phyloP scores from a whole-genome alignment of 1,140 invertebrate genomes.

The Hetaerina americana region DNA sequence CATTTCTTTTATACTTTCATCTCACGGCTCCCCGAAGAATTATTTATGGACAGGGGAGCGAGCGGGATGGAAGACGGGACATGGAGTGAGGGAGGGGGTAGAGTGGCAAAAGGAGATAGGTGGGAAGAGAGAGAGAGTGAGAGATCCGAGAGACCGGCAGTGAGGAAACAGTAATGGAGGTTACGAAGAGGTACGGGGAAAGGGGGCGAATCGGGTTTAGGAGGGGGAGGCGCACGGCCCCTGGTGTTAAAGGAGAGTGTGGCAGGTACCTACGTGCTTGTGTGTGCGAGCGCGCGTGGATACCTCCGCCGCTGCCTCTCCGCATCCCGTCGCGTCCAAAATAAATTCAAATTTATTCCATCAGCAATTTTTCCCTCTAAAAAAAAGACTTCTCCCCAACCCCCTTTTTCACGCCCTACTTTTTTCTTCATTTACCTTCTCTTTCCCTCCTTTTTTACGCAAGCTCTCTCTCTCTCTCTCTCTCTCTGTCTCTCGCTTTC shows the following conservation, averaged over 20 bases:
- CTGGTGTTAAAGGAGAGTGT: too few relatives aligned
- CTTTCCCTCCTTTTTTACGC: neutral
- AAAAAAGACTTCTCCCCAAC: neutral
- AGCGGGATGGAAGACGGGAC: neutral
- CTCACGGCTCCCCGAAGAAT: neutral
- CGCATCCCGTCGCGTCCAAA: too few relatives aligned
- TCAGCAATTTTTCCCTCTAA: neutral
- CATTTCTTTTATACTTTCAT: neutral
- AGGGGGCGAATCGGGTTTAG: too few relatives aligned
- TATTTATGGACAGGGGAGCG: neutral
- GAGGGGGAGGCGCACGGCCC: too few relatives aligned
- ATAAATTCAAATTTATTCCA: conserved; percentile 1
- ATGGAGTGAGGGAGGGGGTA: neutral
- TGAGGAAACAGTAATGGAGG: too few relatives aligned
- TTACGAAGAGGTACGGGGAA: too few relatives aligned
- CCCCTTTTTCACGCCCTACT: neutral
- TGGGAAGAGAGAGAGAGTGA: too few relatives aligned
- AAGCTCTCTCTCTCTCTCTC: neutral
- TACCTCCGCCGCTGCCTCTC: too few relatives aligned
- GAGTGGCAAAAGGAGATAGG: too few relatives aligned
- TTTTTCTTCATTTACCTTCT: neutral
- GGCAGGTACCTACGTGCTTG: too few relatives aligned
- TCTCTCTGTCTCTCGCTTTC: neutral
- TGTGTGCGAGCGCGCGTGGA: too few relatives aligned
- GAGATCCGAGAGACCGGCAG: too few relatives aligned